These are phyloP conservation scores for Lithophane leautieri DNA, from an alignment of 2,888 invertebrate species.

Conservation along the genomic window DNA sequence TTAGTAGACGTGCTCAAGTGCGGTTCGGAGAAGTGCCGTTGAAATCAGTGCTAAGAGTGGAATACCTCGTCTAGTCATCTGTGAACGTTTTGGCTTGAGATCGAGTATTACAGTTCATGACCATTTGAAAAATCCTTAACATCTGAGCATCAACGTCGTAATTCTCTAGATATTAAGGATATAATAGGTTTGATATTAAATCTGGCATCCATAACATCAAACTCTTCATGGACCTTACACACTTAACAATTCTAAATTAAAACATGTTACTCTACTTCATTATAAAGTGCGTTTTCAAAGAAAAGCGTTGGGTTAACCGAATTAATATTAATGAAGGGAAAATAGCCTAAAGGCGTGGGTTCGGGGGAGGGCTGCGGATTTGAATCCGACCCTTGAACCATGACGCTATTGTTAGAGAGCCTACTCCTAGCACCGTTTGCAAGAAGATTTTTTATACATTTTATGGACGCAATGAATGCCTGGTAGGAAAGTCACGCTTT, in stretches of 20 bases:
- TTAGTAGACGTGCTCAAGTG: no score
- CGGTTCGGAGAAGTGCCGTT: no score
- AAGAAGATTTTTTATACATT: conserved; percentile 29
- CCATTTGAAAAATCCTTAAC: not conserved
- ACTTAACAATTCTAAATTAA: conserved; percentile 14
- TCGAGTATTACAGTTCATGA: not conserved
- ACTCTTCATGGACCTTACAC: not conserved
- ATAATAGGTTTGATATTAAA: not conserved
- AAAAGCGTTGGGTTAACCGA: conserved; percentile 34
- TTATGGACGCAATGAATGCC: conserved; percentile 10
- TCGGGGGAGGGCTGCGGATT: conserved; percentile 16
- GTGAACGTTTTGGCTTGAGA: not conserved
- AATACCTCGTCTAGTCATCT: no score
- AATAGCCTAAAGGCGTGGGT: conserved; percentile 47
- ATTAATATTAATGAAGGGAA: conserved; percentile 62
- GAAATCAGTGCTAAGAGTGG: no score
- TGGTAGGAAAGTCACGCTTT: conserved; percentile 9
- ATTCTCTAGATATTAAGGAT: not conserved
- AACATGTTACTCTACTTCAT: conserved; percentile 20
- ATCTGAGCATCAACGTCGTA: not conserved
- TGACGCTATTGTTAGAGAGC: conserved; percentile 40
- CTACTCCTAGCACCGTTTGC: conserved; percentile 11
- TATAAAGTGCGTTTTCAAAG: conserved; percentile 55
- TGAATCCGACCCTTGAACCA: conserved; percentile 46
- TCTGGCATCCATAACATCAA: not conserved